These are phyloP conservation scores for Ceyx melanurus DNA, from an alignment of 2,113 vertebrate genomes.

Conservation along the genomic window DNA sequence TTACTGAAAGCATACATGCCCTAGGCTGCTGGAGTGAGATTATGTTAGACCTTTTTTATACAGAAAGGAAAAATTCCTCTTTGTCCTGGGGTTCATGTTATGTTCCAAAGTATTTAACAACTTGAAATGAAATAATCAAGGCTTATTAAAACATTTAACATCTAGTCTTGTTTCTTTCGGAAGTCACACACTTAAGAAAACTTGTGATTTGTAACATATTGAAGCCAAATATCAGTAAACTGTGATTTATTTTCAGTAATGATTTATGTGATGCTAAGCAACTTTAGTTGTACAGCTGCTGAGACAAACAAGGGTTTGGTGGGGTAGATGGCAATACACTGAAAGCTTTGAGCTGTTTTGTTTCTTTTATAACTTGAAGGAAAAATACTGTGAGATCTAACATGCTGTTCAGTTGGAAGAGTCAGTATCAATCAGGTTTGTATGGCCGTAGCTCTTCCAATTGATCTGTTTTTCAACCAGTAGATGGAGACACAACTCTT, in stretches of 20 bases:
- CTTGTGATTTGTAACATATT: neutral
- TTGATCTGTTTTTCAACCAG: neutral
- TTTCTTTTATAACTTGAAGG: neutral
- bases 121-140: neutral
- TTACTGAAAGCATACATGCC: neutral
- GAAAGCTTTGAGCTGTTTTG: neutral
- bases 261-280: neutral
- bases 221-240: neutral
- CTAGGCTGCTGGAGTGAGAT: neutral
- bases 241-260: neutral
- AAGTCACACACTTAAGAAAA: neutral
- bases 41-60: neutral
- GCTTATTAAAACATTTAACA: neutral
- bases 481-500: slow-evolving; percentile 35
- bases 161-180: rapidly evolving
- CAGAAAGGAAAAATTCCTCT: neutral
- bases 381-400: neutral
- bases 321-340: neutral
- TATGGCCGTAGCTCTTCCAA: neutral
- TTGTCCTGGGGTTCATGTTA: neutral
- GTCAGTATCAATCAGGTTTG: neutral
- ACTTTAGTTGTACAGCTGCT: neutral
- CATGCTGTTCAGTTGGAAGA: neutral
- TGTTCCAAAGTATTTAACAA: neutral
- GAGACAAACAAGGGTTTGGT: neutral